These are phyloP conservation scores for Coluber constrictor DNA, from an alignment of 2,797 vertebrate genomes.

Conservation along the genomic window DNA sequence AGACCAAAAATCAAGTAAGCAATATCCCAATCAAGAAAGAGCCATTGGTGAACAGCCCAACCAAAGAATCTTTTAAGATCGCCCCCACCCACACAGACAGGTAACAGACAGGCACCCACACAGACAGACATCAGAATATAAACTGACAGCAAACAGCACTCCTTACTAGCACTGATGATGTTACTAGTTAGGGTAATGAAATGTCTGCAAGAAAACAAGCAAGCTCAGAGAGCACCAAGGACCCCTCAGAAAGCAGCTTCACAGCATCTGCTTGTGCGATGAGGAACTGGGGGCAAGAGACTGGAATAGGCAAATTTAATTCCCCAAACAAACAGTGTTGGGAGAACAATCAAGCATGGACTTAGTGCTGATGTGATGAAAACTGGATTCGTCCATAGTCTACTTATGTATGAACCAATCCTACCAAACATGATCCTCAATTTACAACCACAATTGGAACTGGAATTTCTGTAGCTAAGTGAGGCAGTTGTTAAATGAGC, in stretches of 20 bases:
- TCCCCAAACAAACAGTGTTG: neutral
- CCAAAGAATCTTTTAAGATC: no score
- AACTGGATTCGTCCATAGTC: neutral
- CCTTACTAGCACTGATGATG: no score
- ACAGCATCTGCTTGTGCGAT: neutral
- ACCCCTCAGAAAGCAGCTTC: neutral
- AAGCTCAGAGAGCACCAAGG: no score
- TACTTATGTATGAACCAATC: neutral
- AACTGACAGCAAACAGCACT: no score
- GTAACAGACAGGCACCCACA: no score
- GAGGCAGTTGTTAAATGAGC: neutral
- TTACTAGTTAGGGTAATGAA: no score
- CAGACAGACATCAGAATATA: no score
- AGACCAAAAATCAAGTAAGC: no score
- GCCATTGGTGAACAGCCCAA: no score
- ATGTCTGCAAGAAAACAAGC: no score
- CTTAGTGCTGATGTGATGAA: neutral
- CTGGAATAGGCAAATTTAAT: neutral
- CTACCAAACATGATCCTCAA: neutral
- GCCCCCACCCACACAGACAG: no score
- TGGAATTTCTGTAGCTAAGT: neutral
- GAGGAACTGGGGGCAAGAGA: neutral
- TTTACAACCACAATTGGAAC: neutral
- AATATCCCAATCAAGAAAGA: no score
- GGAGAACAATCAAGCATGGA: neutral